Evolutionary conservation across 2,113 vertebrate genomes (phyloP), one percentile per base, ranked within the genome.

Genomic region (Galemys pyrenaicus): DNA sequence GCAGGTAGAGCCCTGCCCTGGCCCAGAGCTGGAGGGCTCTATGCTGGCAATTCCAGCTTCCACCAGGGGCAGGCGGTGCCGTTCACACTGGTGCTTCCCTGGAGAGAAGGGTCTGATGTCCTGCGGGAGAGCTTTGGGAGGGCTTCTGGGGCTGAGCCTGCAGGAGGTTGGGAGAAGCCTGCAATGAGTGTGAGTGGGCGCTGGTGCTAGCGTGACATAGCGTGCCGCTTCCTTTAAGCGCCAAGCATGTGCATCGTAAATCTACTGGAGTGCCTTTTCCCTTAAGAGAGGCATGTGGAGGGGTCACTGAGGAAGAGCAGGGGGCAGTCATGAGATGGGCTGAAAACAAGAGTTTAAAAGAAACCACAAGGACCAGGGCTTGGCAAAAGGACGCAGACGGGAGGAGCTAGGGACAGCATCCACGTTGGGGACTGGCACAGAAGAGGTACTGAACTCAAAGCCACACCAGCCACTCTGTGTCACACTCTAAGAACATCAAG

Each of bases 181-280:
- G 35, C 54, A 89, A 49, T 24, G 89, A 71, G 41, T n/a, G 1
- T 0, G 7, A 24, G 35, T 6, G 77, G 77, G 83, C n/a, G 60
- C 17, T 8, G 58, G 85, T 24, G 49, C 67, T n/a, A 39, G 51
- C 67, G 7, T 15, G 60, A n/a, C 51, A 30, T 0, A 54, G 46
- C 3, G 0, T 3, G 26, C 20, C 44, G 2, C 3, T 6, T 41
- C 8, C 4, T 15, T 4, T 6, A 12, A n/a, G 58, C 44, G 19
- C 60, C 77, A 41, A 37, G 35, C 58, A 10, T 26, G 44, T 71
- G 64, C 19, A 35, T 17, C 56, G 37, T 19, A 35, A 49, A 44
- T 44, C 39, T 49, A 58, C 44, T 1, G 1, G 41, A 68, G 77
- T 92, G 51, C 28, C 44, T 70, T 65, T 84, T 89, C 58, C 60